Evolutionary conservation across 2,113 vertebrate species (phyloP), one percentile per base, ranked within the genome.

Genomic region (Oncorhynchus kisutch): DNA sequence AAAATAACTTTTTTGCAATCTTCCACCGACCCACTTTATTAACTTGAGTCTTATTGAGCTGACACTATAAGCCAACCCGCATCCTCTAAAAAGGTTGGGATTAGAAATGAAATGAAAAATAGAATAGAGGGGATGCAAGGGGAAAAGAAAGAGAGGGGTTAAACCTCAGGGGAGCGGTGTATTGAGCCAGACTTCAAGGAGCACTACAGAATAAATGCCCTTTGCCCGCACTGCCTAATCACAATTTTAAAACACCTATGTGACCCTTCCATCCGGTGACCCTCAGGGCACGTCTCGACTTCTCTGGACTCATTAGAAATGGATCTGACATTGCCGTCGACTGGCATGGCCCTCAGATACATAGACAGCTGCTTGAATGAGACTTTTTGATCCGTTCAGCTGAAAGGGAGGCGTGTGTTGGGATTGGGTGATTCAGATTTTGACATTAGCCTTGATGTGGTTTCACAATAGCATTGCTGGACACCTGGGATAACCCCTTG

Each of bases 221-320:
- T 87, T 78, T 86, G 90, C 90, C 87, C 86, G 66, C 7, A 64
- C 82, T 85, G 87, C 84, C 89, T 88, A 88, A 90, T 90, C 89
- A 87, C 88, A 85, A 88, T 92, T 91, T 88, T 84, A 91, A 91
- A 89, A 79, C 82, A 86, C 89, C 86, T 80, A 81, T 14, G 70
- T 73, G 80, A 27, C 74, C 81, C 80, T 34, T 76, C 74, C 78
- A 85, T 9, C 2, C 71, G 11, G 24, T 71, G 81, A 88, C 83
- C 87, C 86, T 0, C 6, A 84, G 86, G 87, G 82, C 73, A 48
- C 67, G 79, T 65, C 72, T 20, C 73, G 75, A 79, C 83, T 80
- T 82, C 78, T 79, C 67, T 49, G 73, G 83, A 82, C 81, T 75
- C 72, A 84, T 89, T 88, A 87, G 82, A 88, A 86, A 86, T 86